Base-by-base conservation (phyloP, 1,140 invertebrate species). In the Euborellia annulipes region DNA sequence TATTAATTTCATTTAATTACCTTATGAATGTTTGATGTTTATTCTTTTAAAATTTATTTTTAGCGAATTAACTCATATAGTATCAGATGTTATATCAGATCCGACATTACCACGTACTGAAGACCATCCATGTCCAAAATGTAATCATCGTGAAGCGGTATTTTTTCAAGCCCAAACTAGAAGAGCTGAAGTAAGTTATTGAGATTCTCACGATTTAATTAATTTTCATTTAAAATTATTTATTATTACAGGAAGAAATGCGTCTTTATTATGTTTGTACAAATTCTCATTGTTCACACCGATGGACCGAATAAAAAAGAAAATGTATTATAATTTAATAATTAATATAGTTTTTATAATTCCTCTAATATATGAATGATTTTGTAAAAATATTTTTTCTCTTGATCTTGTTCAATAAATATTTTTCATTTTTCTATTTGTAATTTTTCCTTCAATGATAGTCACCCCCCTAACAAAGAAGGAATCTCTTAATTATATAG, bases 201-300 rank as follows among this genome's bases (percentile, higher is more conserved):
- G 23, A 4, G 4, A 27, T 27, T 27, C n/a, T n/a, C n/a, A n/a
- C n/a, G n/a, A n/a, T n/a, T 21, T 40, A 8, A 39, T 38, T 30
- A 13, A 18, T 4, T 44, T 48, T 36, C 32, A 3, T 11, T 2
- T 9, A 51, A 2, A 3, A 13, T 37, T 32, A 32, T 44, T 46
- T 46, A 40, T 41, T 40, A 46, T 62, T 67, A 36, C 54, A 78
- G 73, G 94, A 98, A 60, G 93, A 97, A 65, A 98, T 99, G 95
- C 78, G 91, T 68, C 72, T 99, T 17, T 99, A 99, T 65, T 99
- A 98, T 64, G 95, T 98, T 1, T 99, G 95, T 62, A 94, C 90
- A 1, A 88, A 86, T 63, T 70, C 74, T 22, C 85, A 87, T 59
- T 98, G 95, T 64, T 81, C 80, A 48, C 92, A 98, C 63, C 72